Conservation (phyloP, 2,113 vertebrate species). For the Scomber japonicus region DNA sequence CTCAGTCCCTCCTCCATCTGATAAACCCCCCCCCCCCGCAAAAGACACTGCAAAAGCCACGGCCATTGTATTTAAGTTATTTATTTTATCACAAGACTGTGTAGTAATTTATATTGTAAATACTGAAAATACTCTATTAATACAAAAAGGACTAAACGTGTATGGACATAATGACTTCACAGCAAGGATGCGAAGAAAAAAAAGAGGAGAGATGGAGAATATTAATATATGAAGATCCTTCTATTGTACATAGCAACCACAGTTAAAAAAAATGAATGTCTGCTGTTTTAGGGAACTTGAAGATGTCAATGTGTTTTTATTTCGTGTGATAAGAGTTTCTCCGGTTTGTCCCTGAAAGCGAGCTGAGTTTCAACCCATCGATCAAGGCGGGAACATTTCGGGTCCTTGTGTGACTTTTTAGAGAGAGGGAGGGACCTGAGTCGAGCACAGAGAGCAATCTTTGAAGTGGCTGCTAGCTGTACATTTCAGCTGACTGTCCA, state of each 20-base stretch:
- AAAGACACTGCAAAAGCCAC: constrained; percentile 77
- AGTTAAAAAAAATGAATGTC: constrained; percentile 75
- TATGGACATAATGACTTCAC: constrained; percentile 53
- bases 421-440: not conserved
- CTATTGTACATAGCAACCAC: constrained; percentile 82
- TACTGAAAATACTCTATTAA: constrained; percentile 85
- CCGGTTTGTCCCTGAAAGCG: constrained; percentile 44
- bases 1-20: not conserved
- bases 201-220: constrained; percentile 62
- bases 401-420: not conserved
- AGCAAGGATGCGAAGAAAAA: constrained; percentile 17
- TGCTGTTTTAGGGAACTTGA: constrained; percentile 72
- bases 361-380: constrained; percentile 23
- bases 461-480: constrained; percentile 27
- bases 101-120: constrained; percentile 88
- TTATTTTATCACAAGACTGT: constrained; percentile 84
- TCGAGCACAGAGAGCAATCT: constrained; percentile 41
- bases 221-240: constrained; percentile 86
- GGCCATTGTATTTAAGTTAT: constrained; percentile 83
- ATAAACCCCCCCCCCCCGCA: constrained; percentile 11
- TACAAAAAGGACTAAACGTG: constrained; percentile 68
- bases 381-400: not conserved
- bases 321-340: constrained; percentile 69
- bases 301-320: constrained; percentile 72
- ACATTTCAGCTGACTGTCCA: constrained; percentile 20